Evolutionary conservation across 1,140 invertebrate species (phyloP), one percentile per base, ranked within the genome.

Genomic region (Drosophila leontia): DNA sequence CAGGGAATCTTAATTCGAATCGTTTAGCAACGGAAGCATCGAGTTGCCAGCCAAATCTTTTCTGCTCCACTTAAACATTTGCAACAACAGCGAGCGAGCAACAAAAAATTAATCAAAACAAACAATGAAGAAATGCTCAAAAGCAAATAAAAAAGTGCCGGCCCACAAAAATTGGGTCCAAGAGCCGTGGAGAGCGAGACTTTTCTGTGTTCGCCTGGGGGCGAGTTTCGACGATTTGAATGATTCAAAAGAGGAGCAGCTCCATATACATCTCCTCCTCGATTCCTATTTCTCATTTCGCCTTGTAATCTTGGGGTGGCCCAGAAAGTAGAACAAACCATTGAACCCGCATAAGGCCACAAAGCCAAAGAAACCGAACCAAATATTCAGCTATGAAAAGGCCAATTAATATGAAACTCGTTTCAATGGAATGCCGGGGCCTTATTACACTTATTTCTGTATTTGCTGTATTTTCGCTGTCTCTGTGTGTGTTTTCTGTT

Each of bases 401-500:
- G 85, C 85, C 85, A 90, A 90, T 90, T 90, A 90, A 90, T 90
- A 90, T 79, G 85, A 90, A 90, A 90, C 85, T 90, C 78, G 86
- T 90, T 90, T 90, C 65, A 64, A 75, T 88, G 84, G 85, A 88
- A 88, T 90, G 86, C 61, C 81, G 77, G 63, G 77, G 57, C 63
- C 78, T 88, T 88, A 87, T 90, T 87, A 88, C 81, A 85, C 68
- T 72, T 77, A 77, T 64, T 78, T 75, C 34, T 45, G 19, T 61
- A 56, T 39, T 56, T 56, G 53, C 32, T 67, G 5, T 58, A 58
- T 59, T 7, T 39, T 34, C 3, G 19, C 26, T 13, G 58, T 42
- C 13, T 8, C 6, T 61, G 15, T 42, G 32, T 45, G 39, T 29
- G 39, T 50, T 45, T 11, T 45, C 9, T 26, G 11, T 55, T 67